phyloP scores from a whole-genome alignment of 53 echinoderm and acorn worm species.

The Mesocentrotus franciscanus region DNA sequence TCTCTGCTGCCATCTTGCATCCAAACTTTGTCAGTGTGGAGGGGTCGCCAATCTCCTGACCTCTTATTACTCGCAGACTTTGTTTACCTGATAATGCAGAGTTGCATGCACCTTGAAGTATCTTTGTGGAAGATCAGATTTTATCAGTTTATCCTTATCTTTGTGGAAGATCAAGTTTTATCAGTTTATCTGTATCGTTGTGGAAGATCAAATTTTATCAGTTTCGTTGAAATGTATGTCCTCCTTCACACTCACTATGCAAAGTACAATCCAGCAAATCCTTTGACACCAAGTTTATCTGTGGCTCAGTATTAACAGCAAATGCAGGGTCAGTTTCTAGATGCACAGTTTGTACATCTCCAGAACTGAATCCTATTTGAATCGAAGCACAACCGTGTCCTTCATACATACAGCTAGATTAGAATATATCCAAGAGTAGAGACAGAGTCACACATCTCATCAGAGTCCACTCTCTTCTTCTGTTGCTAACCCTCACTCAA shows the following conservation, averaged over 20 bases:
- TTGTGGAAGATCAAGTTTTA: neutral
- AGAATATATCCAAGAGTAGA: neutral
- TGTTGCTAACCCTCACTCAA: neutral
- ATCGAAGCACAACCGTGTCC: neutral
- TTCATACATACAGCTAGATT: neutral
- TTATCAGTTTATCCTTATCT: neutral
- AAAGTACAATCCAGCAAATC: neutral
- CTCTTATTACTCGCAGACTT: neutral
- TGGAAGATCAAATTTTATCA: neutral
- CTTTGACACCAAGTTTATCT: neutral
- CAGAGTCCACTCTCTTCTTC: neutral
- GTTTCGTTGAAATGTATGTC: neutral
- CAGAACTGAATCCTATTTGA: neutral
- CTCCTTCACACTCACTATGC: neutral
- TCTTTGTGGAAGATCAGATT: neutral
- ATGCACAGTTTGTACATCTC: neutral
- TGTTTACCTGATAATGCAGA: neutral
- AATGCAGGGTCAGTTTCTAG: neutral
- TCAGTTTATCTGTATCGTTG: neutral
- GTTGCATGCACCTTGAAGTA: neutral
- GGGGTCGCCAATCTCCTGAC: neutral
- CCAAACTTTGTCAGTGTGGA: neutral
- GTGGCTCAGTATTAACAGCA: neutral
- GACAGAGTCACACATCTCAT: neutral
- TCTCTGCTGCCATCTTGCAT: slow-evolving; percentile 37